Evolutionary conservation across 2,113 vertebrate species (phyloP), one percentile per base, ranked within the genome.

Genomic region (Climacteris rufus): DNA sequence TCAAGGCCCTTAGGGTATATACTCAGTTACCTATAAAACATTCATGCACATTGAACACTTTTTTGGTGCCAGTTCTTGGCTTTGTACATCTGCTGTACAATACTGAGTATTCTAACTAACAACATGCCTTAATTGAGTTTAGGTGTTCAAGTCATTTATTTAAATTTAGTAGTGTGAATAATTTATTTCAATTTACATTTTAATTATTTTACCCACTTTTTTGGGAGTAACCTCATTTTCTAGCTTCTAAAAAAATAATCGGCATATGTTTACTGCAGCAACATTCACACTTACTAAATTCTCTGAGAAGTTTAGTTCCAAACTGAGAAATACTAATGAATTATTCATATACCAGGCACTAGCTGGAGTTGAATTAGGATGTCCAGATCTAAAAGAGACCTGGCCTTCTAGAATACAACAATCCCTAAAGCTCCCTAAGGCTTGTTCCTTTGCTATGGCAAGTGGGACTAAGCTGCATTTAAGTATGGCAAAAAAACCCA

Each of bases 141-240:
- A 95, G 87, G 95, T 87, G 80, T 91, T 42, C 0, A 24, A 95
- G 94, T 69, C 61, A 95, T 97, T 97, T 95, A 95, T 97, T 97
- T 97, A 97, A 97, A 97, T 97, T 97, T 97, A 95, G 93, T 93
- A 87, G 88, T 93, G 96, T 97, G 96, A 97, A 97, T 97, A 97
- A 97, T 97, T 97, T 97, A 97, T 97, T 97, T 97, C 96, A 96
- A 97, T 97, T 97, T 97, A 94, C 97, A 97, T 97, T 97, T 97
- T 97, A 97, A 97, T 97, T 94, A 97, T 97, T 96, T 96, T 90
- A 92, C 96, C 92, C 91, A 76, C 90, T 95, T 97, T 97, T 94
- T 94, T 69, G 63, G 93, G 92, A 96, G 93, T 90, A 96, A 97
- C 97, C 92, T 97, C 95, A 97, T 97, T 97, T 97, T 94, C 93